These are phyloP conservation scores for Coboldia fuscipes DNA, from an alignment of 1,140 invertebrate genomes.

Conservation along the genomic window DNA sequence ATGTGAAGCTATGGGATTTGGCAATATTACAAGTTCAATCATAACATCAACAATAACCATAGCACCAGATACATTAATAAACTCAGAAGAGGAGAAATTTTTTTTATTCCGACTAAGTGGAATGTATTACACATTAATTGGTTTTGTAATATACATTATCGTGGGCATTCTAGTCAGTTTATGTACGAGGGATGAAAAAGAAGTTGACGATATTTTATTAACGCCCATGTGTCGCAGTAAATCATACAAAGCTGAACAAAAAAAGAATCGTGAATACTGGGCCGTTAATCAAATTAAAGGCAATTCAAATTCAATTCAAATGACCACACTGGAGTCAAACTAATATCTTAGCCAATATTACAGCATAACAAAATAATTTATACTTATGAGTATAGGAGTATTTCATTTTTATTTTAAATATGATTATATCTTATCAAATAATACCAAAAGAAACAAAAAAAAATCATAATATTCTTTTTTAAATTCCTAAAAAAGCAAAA, in stretches of 20 bases:
- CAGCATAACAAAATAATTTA: too few species aligned
- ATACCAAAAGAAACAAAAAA: too few species aligned
- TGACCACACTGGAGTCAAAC: too few species aligned
- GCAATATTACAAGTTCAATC: background rate
- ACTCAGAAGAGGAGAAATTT: constrained; percentile 3
- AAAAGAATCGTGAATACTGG: background rate
- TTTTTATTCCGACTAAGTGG: constrained; percentile 19
- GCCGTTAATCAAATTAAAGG: too few species aligned
- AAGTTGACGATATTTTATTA: constrained; percentile 3
- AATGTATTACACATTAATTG: constrained; percentile 24
- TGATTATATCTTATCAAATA: too few species aligned
- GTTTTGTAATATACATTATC: constrained; percentile 16
- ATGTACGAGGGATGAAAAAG: constrained; percentile 16
- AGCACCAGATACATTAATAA: background rate
- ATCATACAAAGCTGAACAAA: background rate
- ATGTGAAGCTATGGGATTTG: background rate
- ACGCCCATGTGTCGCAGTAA: background rate
- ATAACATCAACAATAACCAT: background rate
- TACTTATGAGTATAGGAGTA: too few species aligned
- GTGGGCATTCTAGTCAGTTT: constrained; percentile 23
- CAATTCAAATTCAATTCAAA: too few species aligned
- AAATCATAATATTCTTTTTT: too few species aligned
- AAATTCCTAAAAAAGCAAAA: too few species aligned
- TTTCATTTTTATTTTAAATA: too few species aligned
- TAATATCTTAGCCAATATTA: too few species aligned